A percentile compares a stretch with the other conserved stretches of the same genome.
Conservation (phyloP, 2,797 vertebrate genomes). For the Cynodonichthys magdalenae region DNA sequence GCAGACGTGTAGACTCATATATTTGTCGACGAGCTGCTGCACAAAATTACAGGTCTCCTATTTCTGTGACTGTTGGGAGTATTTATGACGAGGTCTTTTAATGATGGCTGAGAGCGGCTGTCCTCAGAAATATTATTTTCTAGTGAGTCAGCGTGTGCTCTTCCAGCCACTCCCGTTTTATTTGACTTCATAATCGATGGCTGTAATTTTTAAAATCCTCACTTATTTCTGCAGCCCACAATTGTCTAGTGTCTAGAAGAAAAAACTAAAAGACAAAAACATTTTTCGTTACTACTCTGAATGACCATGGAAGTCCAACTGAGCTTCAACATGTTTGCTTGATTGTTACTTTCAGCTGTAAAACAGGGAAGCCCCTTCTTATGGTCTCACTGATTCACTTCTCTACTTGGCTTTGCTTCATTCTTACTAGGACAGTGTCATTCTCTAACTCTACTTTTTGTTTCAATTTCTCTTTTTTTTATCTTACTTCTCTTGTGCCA, state of each 20-base stretch:
- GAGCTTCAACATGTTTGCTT: constrained; percentile 16
- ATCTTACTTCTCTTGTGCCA: background rate
- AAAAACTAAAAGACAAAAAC: too few relatives aligned
- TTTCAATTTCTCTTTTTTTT: background rate
- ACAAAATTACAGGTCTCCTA: constrained; percentile 74
- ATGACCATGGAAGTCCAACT: constrained; percentile 15
- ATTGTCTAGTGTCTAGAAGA: constrained; percentile 23
- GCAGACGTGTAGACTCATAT: constrained; percentile 70
- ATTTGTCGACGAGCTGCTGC: constrained; percentile 73
- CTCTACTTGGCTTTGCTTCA: constrained; percentile 16
- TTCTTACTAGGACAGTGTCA: background rate
- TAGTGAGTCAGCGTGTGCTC: constrained; percentile 49
- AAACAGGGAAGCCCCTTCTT: constrained; percentile 42
- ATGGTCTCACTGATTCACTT: constrained; percentile 24
- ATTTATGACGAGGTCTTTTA: constrained; percentile 60
- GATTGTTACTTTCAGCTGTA: constrained; percentile 40
- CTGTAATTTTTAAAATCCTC: constrained; percentile 27
- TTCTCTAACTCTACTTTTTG: background rate
- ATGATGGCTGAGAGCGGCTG: constrained; percentile 54
- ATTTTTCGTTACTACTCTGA: background rate
- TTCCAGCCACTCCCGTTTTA: constrained; percentile 30
- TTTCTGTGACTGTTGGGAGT: constrained; percentile 61
- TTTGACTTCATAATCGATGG: constrained; percentile 33
- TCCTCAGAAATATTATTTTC: constrained; percentile 63
- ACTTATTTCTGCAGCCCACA: constrained; percentile 35